Evolutionary conservation across 2,113 vertebrate genomes (phyloP).

Genomic region (Cnemophilus loriae): DNA sequence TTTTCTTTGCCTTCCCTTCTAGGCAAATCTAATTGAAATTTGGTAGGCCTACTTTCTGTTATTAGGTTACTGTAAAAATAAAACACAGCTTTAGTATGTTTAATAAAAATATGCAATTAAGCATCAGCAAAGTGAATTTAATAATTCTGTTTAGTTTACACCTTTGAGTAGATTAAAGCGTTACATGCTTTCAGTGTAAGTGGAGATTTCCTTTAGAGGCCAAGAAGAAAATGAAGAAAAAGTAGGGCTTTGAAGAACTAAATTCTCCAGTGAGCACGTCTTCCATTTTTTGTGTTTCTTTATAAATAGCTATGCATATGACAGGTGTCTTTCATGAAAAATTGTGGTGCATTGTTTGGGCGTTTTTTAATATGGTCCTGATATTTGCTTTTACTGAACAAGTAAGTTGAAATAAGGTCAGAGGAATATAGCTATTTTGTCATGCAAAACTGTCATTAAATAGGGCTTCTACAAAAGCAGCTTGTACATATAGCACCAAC

Average conservation of each 20-base stretch:
- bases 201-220: not conserved
- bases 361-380: not conserved
- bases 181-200: not conserved
- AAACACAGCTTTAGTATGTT: not conserved
- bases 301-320: not conserved
- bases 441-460: not conserved
- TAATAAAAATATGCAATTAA: not conserved
- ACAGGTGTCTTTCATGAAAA: not conserved
- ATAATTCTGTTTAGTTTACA: not conserved
- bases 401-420: not conserved
- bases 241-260: not conserved
- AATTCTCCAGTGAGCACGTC: not conserved
- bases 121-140: not conserved
- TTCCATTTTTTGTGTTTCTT: not conserved
- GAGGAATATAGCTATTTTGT: not conserved
- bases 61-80: not conserved
- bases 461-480: not conserved
- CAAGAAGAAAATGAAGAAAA: not conserved
- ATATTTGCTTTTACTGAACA: not conserved
- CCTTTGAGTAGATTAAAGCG: not conserved
- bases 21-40: constrained; percentile 9
- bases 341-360: not conserved
- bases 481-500: not conserved
- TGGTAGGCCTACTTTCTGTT: not conserved
- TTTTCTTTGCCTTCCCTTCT: not conserved